Percentiles rank a stretch among this genome's conserved stretches.
phyloP scores from a whole-genome alignment of 2,113 vertebrate species.

The Oryzias javanicus region DNA sequence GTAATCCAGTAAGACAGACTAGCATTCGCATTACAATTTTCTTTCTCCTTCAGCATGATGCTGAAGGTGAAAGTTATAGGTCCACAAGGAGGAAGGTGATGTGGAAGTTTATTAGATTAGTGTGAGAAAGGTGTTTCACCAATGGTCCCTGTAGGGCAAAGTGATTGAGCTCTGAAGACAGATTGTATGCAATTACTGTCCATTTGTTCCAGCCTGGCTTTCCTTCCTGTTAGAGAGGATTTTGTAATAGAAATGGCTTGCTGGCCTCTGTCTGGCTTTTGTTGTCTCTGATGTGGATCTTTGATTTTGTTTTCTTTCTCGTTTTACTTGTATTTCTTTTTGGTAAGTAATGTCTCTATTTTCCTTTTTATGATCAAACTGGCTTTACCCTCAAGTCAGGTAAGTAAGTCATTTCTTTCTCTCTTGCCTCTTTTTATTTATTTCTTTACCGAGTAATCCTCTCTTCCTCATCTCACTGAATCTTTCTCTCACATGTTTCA shows the following conservation, averaged over 20 bases:
- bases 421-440: slow-evolving; percentile 1
- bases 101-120: slow-evolving; percentile 64
- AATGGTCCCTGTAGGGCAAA: slow-evolving; percentile 46
- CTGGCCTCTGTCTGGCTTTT: slow-evolving; percentile 23
- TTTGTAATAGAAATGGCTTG: slow-evolving; percentile 49
- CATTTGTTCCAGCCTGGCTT: slow-evolving; percentile 62
- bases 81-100: slow-evolving; percentile 34
- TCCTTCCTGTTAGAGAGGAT: slow-evolving; percentile 20
- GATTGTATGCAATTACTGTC: slow-evolving; percentile 71
- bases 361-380: slow-evolving; percentile 5
- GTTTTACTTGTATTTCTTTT: slow-evolving; percentile 13
- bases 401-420: slow-evolving; percentile 28
- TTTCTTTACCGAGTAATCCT: background rate
- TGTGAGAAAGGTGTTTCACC: slow-evolving; percentile 55
- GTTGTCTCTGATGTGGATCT: slow-evolving; percentile 38
- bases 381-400: slow-evolving; percentile 23
- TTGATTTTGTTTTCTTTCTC: slow-evolving; percentile 5
- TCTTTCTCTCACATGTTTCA: background rate
- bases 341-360: slow-evolving; percentile 2
- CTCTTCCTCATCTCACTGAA: background rate
- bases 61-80: slow-evolving; percentile 49
- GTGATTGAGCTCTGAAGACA: slow-evolving; percentile 70
- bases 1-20: slow-evolving; percentile 11
- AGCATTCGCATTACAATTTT: slow-evolving; percentile 5
- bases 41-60: background rate